Evolutionary conservation across 2,888 invertebrate species (phyloP), one percentile per base, ranked within the genome.

Genomic region (Dynastes tityus): DNA sequence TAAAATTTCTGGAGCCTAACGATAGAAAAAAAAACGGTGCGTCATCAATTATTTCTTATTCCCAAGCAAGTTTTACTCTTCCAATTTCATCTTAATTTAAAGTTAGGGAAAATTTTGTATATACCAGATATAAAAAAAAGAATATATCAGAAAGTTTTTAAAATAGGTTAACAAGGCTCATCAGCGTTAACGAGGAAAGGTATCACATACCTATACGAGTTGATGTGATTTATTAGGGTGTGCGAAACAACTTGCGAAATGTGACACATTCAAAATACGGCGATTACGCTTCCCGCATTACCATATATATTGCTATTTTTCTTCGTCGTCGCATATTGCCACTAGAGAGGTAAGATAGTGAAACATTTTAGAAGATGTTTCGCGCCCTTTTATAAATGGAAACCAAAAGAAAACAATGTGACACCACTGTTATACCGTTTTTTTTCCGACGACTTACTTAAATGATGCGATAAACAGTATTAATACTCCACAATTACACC

Each of bases 241-340:
- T 22, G 32, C 27, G 13, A 61, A 61, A 27, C 61, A 63, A 74
- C 45, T 74, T 74, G 61, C 45, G 27, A 74, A 61, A 74, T 74
- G 40, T 74, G 61, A 74, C 73, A 74, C 45, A 45, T 49, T 61
- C 37, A 74, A 74, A 74, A 61, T 63, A 74, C 73, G 45, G 40
- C 63, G 22, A 74, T 74, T 74, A 74, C 73, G 29, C 16, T 22
- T 74, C 29, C 27, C 61, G 40, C 49, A 74, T 74, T 74, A 74
- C 61, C 73, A 74, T 74, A 74, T 74, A 74, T 74, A 74, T 74
- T 74, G 73, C 73, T 22, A 27, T 74, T 74, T 74, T 74, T 63
- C 61, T 61, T 61, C 27, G 6, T 11, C 27, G n/a, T 27, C 51
- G 27, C 63, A 22, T 63, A 63, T 45, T 61, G n/a, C 45, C 27